Evolutionary conservation across 2,113 vertebrate species (phyloP).

Genomic region (Zootoca vivipara): DNA sequence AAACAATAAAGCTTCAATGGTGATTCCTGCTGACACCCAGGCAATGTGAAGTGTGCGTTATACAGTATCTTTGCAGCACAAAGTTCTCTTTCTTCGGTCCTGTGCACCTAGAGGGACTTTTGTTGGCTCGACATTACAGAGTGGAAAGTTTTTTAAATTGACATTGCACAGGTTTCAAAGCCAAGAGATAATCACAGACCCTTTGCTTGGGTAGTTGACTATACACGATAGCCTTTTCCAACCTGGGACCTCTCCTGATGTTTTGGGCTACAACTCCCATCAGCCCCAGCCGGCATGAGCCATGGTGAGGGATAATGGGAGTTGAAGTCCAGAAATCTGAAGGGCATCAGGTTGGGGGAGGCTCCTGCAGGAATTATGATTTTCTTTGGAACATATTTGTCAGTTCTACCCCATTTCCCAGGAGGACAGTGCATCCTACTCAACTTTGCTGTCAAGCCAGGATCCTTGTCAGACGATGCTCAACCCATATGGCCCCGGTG

Average conservation of each 20-base stretch:
- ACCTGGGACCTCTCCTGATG: too few relatives aligned
- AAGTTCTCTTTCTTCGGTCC: constrained; percentile 36
- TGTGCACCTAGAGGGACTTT: constrained; percentile 8
- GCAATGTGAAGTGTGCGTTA: constrained; percentile 7
- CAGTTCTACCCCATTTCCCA: background rate
- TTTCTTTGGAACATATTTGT: background rate
- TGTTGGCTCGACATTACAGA: constrained; percentile 26
- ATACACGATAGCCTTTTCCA: background rate
- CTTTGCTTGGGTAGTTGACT: background rate
- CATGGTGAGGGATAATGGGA: too few relatives aligned
- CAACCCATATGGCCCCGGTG: too few relatives aligned
- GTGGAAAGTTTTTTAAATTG: background rate
- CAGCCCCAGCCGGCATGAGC: too few relatives aligned
- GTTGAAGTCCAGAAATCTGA: too few relatives aligned
- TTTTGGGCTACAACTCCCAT: too few relatives aligned
- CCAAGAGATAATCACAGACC: background rate
- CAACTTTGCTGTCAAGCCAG: too few relatives aligned
- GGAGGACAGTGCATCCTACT: background rate
- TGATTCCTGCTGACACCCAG: constrained; percentile 29
- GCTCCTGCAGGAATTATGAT: background rate
- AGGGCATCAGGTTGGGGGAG: too few relatives aligned
- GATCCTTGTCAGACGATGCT: too few relatives aligned
- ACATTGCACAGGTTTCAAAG: background rate
- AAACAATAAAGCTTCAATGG: constrained; percentile 35
- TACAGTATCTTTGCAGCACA: constrained; percentile 28